Base-by-base conservation (phyloP, 2,797 vertebrate genomes). In the Distichodus sexfasciatus region DNA sequence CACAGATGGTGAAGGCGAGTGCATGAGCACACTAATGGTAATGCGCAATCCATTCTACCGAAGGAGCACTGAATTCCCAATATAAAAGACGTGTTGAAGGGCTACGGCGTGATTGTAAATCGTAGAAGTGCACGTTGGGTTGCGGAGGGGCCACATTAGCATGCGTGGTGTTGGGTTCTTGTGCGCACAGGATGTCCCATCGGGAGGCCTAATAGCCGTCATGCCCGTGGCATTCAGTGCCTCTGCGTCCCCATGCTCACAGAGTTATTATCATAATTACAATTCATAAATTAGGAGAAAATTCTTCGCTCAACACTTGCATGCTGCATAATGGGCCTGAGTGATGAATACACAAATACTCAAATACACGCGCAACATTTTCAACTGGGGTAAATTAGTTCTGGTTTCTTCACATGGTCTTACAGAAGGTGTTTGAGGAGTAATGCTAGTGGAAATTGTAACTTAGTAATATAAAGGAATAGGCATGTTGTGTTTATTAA, bases 401-500 rank as follows among this genome's bases (percentile, higher is more conserved):
- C 28, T 67, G 50, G 33, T 29, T 31, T 55, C 66, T 11, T 54
- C 26, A 48, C 33, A 62, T n/a, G 21, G 51, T 26, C 8, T 46
- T 33, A 67, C 40, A 70, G 77, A 35, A 33, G 58, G 23, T 3
- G 29, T 31, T 24, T 43, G 40, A 12, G n/a, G 21, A 84, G 47
- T 78, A 63, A 71, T 64, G 28, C 69, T 74, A 29, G 21, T 62
- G 19, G 43, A 43, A 51, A 58, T 59, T 31, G 31, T 24, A 38
- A 40, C 21, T 36, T 6, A 57, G 68, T 51, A 36, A 55, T 71
- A 33, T 19, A 7, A 15, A 50, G 54, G 44, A 65, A 74, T 46
- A 65, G 26, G 35, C 54, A 26, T 79, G 63, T 58, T 69, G 19
- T 71, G 68, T 72, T 84, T 79, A 76, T 87, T 88, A 88, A 88